Conservation (phyloP, 1,140 invertebrate genomes). For the Meloidogyne hapla region DNA sequence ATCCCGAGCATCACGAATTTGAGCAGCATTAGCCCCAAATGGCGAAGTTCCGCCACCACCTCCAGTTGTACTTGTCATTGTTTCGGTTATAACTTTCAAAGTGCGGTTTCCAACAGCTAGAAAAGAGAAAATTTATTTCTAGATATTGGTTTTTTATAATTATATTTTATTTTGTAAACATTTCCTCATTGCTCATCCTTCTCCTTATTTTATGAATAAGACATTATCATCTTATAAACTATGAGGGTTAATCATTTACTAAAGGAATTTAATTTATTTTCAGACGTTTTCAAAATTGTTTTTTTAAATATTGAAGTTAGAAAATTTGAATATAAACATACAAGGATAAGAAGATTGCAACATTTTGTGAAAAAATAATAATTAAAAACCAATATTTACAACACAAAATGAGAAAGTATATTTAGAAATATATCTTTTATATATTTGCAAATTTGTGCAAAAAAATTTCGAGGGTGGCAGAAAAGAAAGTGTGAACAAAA, state of each 20-base stretch:
- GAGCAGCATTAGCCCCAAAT: slow-evolving; percentile 63
- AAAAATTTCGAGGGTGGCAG: background rate
- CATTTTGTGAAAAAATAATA: background rate
- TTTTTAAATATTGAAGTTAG: no score
- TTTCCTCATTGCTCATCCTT: background rate
- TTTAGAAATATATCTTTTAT: background rate
- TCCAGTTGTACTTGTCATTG: slow-evolving; percentile 23
- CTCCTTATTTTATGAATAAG: background rate
- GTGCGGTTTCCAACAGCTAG: slow-evolving; percentile 44
- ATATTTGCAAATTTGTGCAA: background rate
- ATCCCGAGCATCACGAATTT: slow-evolving; percentile 64
- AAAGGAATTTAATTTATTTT: background rate
- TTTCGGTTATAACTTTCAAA: slow-evolving; percentile 51
- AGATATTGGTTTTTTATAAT: background rate
- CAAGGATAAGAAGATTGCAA: slow-evolving; percentile 5
- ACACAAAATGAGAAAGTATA: background rate
- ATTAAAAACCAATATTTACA: background rate
- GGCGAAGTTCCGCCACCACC: slow-evolving; percentile 50
- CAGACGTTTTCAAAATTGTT: background rate
- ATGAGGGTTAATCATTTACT: background rate
- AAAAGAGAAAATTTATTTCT: background rate
- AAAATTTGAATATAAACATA: background rate
- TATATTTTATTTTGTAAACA: no score
- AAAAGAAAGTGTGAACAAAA: background rate
- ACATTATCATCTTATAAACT: background rate